These are phyloP conservation scores for Phataginus tetradactyla DNA, from an alignment of 2,797 vertebrate genomes.

Conservation along the genomic window DNA sequence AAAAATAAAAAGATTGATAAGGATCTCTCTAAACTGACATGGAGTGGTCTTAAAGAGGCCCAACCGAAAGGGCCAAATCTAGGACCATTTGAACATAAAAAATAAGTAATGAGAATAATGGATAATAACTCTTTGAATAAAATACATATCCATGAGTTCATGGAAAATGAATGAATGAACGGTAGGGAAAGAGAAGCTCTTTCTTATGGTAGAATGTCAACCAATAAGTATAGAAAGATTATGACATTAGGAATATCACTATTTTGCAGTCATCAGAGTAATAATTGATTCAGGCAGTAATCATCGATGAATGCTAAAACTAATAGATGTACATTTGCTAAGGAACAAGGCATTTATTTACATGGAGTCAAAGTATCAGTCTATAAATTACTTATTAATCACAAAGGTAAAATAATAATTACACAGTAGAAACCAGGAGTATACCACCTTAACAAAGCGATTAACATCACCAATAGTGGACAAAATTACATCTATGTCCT, in stretches of 20 bases:
- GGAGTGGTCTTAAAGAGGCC: neutral
- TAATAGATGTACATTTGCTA: neutral
- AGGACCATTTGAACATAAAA: neutral
- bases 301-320: neutral
- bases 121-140: neutral
- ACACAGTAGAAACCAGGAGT: neutral
- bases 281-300: neutral
- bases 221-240: neutral
- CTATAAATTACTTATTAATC: neutral
- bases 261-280: neutral
- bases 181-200: neutral
- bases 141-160: neutral
- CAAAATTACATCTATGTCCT: neutral
- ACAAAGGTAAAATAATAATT: neutral
- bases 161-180: neutral
- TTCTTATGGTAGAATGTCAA: neutral
- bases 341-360: neutral
- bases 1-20: neutral
- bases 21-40: neutral
- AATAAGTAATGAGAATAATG: neutral
- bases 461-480: too few relatives aligned
- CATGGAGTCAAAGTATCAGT: neutral
- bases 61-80: neutral
- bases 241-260: neutral
- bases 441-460: neutral